These are phyloP conservation scores for Sceliomorpha sp. DNA, from an alignment of 2,888 invertebrate species.

Conservation along the genomic window DNA sequence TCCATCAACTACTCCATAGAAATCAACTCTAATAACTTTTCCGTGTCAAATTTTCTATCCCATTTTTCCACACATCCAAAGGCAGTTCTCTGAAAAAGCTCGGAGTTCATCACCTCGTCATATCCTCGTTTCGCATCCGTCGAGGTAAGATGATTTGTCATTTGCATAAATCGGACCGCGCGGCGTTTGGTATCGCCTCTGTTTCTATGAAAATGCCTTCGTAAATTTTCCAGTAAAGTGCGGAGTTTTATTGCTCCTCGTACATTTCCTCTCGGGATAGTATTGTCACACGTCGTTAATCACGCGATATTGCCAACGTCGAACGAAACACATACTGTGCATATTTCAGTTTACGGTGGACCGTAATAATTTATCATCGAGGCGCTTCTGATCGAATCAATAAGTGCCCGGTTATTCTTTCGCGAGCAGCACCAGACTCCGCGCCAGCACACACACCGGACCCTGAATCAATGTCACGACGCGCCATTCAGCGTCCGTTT, in stretches of 20 bases:
- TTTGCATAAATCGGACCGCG: no score
- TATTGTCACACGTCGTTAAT: conserved; percentile 24
- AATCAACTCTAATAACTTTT: no score
- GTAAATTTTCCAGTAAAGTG: conserved; percentile 5
- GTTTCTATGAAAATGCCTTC: neutral
- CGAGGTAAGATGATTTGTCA: no score
- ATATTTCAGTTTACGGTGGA: conserved; percentile 11
- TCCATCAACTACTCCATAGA: no score
- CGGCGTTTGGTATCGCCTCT: neutral
- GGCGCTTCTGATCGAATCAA: conserved; percentile 13
- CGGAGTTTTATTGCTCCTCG: conserved; percentile 7
- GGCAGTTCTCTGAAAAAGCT: no score
- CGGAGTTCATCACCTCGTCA: no score
- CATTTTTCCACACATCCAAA: no score
- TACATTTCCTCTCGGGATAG: conserved; percentile 13
- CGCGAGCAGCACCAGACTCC: no score
- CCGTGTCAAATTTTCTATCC: no score
- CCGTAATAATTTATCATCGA: conserved; percentile 16
- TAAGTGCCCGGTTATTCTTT: conserved; percentile 17
- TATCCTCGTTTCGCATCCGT: no score
- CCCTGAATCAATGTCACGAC: neutral
- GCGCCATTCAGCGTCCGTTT: conserved; percentile 9
- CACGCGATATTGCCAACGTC: conserved; percentile 12
- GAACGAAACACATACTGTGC: conserved; percentile 12
- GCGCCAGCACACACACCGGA: neutral